Base-by-base conservation (phyloP, 92 coral and sea anemone species). In the Umimayanthus chanpuru region DNA sequence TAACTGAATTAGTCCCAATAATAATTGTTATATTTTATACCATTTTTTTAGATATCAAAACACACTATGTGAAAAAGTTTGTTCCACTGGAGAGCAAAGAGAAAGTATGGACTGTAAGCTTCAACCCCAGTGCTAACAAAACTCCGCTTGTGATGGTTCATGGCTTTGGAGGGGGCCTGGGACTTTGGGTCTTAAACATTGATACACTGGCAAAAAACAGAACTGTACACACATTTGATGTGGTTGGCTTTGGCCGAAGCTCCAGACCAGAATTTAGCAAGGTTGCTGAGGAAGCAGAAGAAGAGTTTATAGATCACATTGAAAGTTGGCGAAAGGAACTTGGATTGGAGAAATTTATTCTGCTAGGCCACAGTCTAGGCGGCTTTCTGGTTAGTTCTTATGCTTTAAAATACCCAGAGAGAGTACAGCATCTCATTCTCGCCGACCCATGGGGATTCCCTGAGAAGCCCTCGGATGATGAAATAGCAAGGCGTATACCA, bases 381-480 rank as follows among this genome's bases (percentile, higher is more conserved):
- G 99, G 99, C 80, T 96, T 89, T 85, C 80, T 96, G 70, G 93
- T 96, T 32, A 92, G 96, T 82, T 91, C 98, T 0, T 96, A 96
- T 88, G 93, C 99, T 16, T 56, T 96, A 7, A 86, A 92, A 76
- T 87, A 96, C 88, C 97, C 99, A 12, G 93, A 94, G 44, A 81
- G 94, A 65, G 97, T 96, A 44, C 89, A 93, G 65, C 98, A 96
- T 81, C 89, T 96, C 21, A 90, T 96, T 65, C 92, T 96, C 29
- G 99, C 90, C 9, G 99, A 96, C 80, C 93, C 99, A 1, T 96
- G 99, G 99, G 99, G 99, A 28, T 95, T 93, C 70, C 85, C 96
- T 18, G 96, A 93, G 80, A 96, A 93, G 85, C 94, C 98, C 3
- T 76, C 92, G 0, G 97, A 90, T 44, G 92, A 94, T 72, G 96